Evolutionary conservation across 2,797 vertebrate species (phyloP).

Genomic region (Poeciliopsis infans): DNA sequence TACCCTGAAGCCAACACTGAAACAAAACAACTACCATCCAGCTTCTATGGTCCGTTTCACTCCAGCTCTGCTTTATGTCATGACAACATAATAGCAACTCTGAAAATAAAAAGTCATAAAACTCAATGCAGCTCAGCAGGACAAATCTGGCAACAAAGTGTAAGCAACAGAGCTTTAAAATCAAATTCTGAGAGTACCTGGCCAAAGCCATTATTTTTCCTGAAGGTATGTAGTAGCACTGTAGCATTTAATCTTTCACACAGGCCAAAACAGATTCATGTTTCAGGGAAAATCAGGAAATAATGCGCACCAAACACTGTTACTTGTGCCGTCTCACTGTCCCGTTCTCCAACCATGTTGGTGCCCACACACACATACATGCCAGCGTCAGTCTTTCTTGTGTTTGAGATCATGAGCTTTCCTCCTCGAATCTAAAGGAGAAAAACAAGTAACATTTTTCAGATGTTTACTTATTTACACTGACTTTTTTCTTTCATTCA

Average conservation of each 20-base stretch:
- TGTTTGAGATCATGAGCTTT: conserved; percentile 98
- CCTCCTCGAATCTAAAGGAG: conserved; percentile 91
- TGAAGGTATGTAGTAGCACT: neutral
- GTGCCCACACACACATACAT: conserved; percentile 98
- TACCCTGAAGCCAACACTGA: conserved; percentile 3
- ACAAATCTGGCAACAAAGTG: neutral
- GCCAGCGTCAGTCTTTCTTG: conserved; percentile 92
- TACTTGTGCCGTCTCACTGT: conserved; percentile 96
- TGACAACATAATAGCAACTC: conserved; percentile 27
- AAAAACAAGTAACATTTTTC: neutral
- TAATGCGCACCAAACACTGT: conserved; percentile 92
- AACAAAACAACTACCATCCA: neutral
- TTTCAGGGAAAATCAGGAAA: neutral
- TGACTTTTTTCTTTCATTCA: neutral
- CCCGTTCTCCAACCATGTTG: conserved; percentile 98
- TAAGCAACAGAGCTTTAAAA: neutral
- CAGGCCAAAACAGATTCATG: neutral
- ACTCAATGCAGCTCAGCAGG: neutral
- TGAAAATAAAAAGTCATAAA: conserved; percentile 18
- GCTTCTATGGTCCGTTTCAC: neutral
- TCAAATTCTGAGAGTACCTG: neutral
- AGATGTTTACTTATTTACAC: neutral
- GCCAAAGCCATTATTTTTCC: conserved; percentile 2
- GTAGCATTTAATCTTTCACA: neutral
- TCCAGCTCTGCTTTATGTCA: conserved; percentile 11